These are phyloP conservation scores for Tragelaphus imberbis DNA, from an alignment of 2,113 vertebrate genomes.

Conservation along the genomic window DNA sequence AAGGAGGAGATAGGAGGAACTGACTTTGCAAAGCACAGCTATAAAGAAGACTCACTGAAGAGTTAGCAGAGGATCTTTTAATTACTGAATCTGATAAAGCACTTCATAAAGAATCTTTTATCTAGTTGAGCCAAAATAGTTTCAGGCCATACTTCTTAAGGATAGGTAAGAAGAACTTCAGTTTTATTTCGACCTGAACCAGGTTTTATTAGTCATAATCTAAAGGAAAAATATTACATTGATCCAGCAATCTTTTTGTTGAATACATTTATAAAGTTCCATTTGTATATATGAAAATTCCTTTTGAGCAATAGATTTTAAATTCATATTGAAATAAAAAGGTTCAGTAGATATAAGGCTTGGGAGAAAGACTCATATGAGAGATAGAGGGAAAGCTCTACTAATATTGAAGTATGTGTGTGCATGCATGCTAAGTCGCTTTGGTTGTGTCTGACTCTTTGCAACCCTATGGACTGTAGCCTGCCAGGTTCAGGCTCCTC, in stretches of 20 bases:
- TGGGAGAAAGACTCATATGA: background rate
- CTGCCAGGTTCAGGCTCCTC: background rate
- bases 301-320: conserved; percentile 6
- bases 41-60: conserved; percentile 42
- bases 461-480: background rate
- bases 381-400: background rate
- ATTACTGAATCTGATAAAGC: conserved; percentile 58
- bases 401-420: background rate
- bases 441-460: background rate
- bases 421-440: background rate
- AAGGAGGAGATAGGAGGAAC: conserved; percentile 53
- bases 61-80: conserved; percentile 56
- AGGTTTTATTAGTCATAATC: conserved; percentile 25
- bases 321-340: background rate
- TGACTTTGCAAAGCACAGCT: conserved; percentile 39
- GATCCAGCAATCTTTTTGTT: background rate
- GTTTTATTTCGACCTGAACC: background rate
- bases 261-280: background rate
- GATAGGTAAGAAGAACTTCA: background rate
- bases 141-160: background rate
- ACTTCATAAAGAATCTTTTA: conserved; percentile 29
- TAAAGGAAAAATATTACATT: conserved; percentile 22
- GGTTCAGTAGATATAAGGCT: background rate
- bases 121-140: background rate
- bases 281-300: background rate